phyloP scores from a whole-genome alignment of 2,888 invertebrate species.

The Acanthosepion lycidas region DNA sequence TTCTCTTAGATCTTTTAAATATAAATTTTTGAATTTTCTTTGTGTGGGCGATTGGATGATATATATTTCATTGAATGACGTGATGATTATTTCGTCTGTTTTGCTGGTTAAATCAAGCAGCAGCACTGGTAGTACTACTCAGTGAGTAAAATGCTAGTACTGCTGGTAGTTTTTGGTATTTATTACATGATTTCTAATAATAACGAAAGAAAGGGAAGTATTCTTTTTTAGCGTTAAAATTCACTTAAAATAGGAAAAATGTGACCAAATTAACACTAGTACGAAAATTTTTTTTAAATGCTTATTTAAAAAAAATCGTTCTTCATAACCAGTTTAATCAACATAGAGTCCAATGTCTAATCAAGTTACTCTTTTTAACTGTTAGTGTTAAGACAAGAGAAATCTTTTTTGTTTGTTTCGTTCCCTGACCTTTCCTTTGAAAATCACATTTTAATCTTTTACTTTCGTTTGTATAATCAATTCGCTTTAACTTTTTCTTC shows the following conservation, averaged over 20 bases:
- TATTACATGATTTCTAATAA: slow-evolving; percentile 24
- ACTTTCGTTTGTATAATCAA: too few species aligned
- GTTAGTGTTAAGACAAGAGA: too few species aligned
- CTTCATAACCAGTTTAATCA: too few species aligned
- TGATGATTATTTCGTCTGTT: neutral
- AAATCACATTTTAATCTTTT: too few species aligned
- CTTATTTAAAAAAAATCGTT: neutral
- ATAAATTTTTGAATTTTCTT: too few species aligned
- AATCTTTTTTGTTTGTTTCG: too few species aligned
- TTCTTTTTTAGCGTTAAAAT: neutral
- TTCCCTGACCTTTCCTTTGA: too few species aligned
- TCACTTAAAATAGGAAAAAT: too few species aligned
- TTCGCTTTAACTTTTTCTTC: too few species aligned
- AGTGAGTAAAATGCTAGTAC: neutral
- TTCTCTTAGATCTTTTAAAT: too few species aligned
- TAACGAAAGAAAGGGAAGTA: neutral
- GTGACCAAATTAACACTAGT: neutral
- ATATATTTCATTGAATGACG: neutral
- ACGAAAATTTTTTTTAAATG: neutral
- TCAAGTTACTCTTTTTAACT: too few species aligned
- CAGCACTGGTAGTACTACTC: neutral
- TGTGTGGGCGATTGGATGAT: neutral
- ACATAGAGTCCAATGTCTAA: too few species aligned
- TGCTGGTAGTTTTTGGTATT: neutral
- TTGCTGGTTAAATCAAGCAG: neutral